Evolutionary conservation across 2,797 vertebrate species (phyloP), one percentile per base, ranked within the genome.

Genomic region (Tachyglossus aculeatus): DNA sequence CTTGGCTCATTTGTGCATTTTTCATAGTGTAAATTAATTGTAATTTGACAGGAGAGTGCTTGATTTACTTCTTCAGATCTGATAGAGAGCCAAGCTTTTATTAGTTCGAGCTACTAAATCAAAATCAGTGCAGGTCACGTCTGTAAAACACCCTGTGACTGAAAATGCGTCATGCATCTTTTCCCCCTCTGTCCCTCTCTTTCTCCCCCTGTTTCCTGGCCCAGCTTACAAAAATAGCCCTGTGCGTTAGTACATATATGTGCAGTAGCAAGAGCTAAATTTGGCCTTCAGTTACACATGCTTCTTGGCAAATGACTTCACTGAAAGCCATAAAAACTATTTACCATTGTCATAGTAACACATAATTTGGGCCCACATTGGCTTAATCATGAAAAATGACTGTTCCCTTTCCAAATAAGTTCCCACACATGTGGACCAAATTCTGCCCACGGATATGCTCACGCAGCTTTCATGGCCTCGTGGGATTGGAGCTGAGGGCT

Each of bases 1-100:
- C 43, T 82, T 86, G 70, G 39, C 77, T 82, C 71, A 22, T 41
- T 80, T 74, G 64, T 75, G 29, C 52, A 48, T 29, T 72, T 78
- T 86, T 81, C 77, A 58, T 75, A 77, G 37, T 71, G 54, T 37
- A 83, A 86, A 82, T 86, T 88, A 89, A 88, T 87, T 86, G 78
- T 68, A 61, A 83, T 84, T 72, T 84, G 74, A 87, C 74, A 83
- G 81, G 66, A 82, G 48, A 25, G 55, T 62, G 70, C 63, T 88
- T 81, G 71, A 83, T 81, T 83, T 73, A 86, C 57, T 66, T 80
- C 76, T 86, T 80, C 71, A 57, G 48, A 55, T 67, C 73, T 84
- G 56, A 57, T 71, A 31, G 33, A 44, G 57, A 74, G 82, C 67
- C 62, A 73, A 48, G 32, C 52, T 71, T 84, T 83, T 75, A 71